Evolutionary conservation across 2,113 vertebrate species (phyloP), one percentile per base, ranked within the genome.

Genomic region (Cololabis saira): DNA sequence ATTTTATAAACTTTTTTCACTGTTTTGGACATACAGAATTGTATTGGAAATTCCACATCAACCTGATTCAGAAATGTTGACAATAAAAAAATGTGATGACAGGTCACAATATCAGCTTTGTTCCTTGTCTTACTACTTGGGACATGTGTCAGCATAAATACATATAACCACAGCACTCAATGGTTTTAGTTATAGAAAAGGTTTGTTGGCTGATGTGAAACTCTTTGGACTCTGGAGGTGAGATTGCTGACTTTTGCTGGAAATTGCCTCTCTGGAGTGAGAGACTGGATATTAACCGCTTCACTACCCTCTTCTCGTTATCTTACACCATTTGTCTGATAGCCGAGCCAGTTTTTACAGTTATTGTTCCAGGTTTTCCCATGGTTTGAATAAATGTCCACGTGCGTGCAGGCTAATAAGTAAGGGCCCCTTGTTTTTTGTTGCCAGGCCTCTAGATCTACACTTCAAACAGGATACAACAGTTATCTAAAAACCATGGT

Each of bases 401-500:
- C 1, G 0, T 67, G 47, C 65, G 13, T 57, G 71, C 61, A 43
- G 30, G 24, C 64, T 61, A 61, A 18, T n/a, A 58, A 44, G 49
- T 45, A 67, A 71, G 75, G 58, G 45, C 62, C 59, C 19, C 45
- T 82, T 51, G 72, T 78, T 73, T 61, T 61, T 10, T 21, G 0
- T 49, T 56, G 18, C 55, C 53, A 70, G 67, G 54, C 13, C 70
- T 76, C 82, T 12, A 15, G 73, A 33, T 71, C 72, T 75, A 67
- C 72, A 53, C 67, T 76, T 87, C 74, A 85, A 90, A 88, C 86
- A 92, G 90, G 91, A 92, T 84, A 78, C 74, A 19, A 61, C 66
- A 68, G 67, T 83, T 87, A 84, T 90, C 83, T 83, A 43, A 82
- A 86, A 72, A 71, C 70, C 80, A 81, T 83, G 69, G 82, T 66